phyloP scores from a whole-genome alignment of 1,140 invertebrate species.

The Daktulosphaira vitifoliae region DNA sequence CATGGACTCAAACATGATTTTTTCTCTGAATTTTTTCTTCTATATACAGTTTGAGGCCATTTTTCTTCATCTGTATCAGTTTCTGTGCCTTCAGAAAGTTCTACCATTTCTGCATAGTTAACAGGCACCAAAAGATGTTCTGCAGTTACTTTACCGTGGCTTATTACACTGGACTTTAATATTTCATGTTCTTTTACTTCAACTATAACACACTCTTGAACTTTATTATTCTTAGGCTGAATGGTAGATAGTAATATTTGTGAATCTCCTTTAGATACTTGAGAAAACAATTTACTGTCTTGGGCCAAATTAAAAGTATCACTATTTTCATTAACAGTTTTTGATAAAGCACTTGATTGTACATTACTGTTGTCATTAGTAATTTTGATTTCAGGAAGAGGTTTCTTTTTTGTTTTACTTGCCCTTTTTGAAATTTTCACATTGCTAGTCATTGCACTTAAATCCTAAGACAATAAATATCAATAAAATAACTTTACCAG shows the following conservation, averaged over 20 bases:
- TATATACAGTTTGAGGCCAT: conserved; percentile 38
- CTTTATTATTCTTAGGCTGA: conserved; percentile 19
- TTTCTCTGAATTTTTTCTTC: conserved; percentile 34
- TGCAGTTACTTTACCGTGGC: conserved; percentile 21
- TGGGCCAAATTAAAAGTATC: conserved; percentile 52
- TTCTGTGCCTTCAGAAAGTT: conserved; percentile 50
- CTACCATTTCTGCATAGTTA: conserved; percentile 46
- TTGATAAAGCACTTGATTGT: background rate
- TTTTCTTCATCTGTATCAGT: conserved; percentile 47
- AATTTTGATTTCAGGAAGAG: conserved; percentile 10
- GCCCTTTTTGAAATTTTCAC: background rate
- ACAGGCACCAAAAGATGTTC: conserved; percentile 11
- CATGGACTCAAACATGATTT: conserved; percentile 35
- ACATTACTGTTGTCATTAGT: conserved; percentile 5
- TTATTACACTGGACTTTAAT: conserved; percentile 44
- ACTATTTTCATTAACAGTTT: conserved; percentile 39
- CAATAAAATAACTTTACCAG: too few species aligned
- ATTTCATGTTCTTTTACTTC: conserved; percentile 53
- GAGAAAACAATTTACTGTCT: conserved; percentile 59
- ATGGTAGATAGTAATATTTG: background rate
- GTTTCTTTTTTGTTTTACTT: background rate
- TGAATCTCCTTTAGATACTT: conserved; percentile 51
- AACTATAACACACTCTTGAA: conserved; percentile 45
- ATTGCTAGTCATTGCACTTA: background rate
- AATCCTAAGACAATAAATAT: background rate